A percentile compares a stretch with the other conserved stretches of the same genome.
phyloP scores from a whole-genome alignment of 2,888 invertebrate species.

The Nemoura dubitans region DNA sequence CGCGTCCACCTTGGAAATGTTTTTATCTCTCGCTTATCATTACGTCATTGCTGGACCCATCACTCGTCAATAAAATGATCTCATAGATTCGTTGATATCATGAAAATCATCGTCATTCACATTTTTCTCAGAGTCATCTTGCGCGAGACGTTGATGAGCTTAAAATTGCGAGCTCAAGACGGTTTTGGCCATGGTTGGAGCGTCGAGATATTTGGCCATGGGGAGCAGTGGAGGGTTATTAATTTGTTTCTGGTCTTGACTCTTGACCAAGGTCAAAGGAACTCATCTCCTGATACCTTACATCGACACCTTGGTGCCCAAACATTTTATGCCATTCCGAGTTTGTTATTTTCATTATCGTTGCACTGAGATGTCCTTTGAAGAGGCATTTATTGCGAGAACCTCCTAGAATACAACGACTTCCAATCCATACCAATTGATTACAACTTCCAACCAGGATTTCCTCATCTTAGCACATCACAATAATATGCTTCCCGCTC shows the following conservation, averaged over 20 bases:
- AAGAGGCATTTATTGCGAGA: too few species aligned
- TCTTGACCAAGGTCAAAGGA: not conserved
- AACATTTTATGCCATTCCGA: too few species aligned
- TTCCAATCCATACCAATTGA: too few species aligned
- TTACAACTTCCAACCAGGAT: not conserved
- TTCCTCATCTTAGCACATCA: not conserved
- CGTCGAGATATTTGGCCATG: not conserved
- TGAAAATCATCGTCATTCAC: not conserved
- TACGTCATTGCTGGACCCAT: slow-evolving; percentile 18
- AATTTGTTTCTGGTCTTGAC: not conserved
- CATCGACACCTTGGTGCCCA: not conserved
- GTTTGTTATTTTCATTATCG: too few species aligned
- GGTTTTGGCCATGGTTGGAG: not conserved
- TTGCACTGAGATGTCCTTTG: too few species aligned
- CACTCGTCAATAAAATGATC: slow-evolving; percentile 18
- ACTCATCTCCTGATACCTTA: not conserved
- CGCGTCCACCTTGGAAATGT: not conserved
- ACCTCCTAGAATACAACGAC: too few species aligned
- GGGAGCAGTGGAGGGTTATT: not conserved
- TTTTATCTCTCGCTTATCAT: slow-evolving; percentile 4
- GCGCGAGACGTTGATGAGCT: not conserved
- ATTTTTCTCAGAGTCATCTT: not conserved
- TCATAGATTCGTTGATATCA: slow-evolving; percentile 24
- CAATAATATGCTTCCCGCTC: not conserved
- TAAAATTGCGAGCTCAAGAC: slow-evolving; percentile 4